These are phyloP conservation scores for Rhynchophorus ferrugineus DNA, from an alignment of 1,140 invertebrate genomes.

Conservation along the genomic window DNA sequence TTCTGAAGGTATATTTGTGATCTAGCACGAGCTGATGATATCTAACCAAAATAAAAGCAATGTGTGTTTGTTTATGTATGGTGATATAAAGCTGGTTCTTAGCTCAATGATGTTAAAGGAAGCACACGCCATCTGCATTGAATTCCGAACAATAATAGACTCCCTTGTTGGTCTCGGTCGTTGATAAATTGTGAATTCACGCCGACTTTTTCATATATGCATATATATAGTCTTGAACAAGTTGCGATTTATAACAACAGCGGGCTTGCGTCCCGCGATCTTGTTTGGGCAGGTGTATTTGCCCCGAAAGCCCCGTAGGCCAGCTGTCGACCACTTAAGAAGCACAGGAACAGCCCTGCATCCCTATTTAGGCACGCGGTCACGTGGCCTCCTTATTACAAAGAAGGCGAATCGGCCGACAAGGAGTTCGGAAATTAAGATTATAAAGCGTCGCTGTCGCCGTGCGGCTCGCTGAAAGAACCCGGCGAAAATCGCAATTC, in stretches of 20 bases:
- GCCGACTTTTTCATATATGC: no score
- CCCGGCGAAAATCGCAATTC: background rate
- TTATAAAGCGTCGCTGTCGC: background rate
- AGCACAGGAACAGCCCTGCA: slow-evolving; percentile 13
- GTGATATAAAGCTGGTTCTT: no score
- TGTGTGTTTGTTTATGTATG: no score
- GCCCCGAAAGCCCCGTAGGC: slow-evolving; percentile 26
- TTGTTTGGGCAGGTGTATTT: slow-evolving; percentile 33
- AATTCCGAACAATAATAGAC: background rate
- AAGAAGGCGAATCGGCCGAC: background rate
- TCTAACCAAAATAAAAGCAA: no score
- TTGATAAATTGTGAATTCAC: no score
- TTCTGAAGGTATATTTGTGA: no score
- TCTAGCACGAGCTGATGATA: no score
- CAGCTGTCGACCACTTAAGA: slow-evolving; percentile 25
- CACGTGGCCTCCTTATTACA: background rate
- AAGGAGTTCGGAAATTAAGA: background rate
- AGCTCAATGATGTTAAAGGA: no score
- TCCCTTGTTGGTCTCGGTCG: background rate
- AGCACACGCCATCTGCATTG: background rate
- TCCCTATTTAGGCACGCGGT: slow-evolving; percentile 12
- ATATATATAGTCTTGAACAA: no score
- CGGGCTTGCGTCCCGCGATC: slow-evolving; percentile 10
- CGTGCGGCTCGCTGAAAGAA: background rate
- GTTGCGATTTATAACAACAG: slow-evolving; percentile 16